Evolutionary conservation across 2,797 vertebrate species (phyloP).

Genomic region (Acanthornis magna): DNA sequence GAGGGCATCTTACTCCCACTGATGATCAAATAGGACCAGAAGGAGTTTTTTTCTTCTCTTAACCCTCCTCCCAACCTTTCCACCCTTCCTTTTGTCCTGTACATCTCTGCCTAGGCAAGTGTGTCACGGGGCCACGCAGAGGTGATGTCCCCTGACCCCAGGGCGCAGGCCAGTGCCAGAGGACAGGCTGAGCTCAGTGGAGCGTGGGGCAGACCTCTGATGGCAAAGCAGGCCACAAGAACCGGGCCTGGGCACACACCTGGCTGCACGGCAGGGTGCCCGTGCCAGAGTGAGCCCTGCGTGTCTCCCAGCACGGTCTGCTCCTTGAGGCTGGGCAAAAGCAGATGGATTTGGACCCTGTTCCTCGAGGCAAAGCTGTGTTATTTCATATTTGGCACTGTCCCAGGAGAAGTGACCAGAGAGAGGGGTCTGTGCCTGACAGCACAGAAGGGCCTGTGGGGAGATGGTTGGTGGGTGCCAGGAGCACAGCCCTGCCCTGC

Average conservation of each 20-base stretch:
- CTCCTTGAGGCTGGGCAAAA: not conserved
- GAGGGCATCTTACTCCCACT: not conserved
- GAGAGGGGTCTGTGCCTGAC: not conserved
- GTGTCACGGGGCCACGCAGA: rapidly evolving
- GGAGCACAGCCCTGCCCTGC: not conserved
- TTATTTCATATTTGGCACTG: not conserved
- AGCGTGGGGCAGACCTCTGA: not conserved
- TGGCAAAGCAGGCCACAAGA: rapidly evolving
- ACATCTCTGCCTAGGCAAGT: not conserved
- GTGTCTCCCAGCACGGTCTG: rapidly evolving
- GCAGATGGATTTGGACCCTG: not conserved
- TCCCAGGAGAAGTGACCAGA: not conserved
- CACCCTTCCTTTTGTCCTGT: not conserved
- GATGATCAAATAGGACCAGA: not conserved
- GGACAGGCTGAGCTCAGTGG: not conserved
- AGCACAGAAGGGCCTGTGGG: not conserved
- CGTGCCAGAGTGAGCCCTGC: rapidly evolving
- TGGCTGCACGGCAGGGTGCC: rapidly evolving
- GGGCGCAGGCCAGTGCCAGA: not conserved
- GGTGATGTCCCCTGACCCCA: not conserved
- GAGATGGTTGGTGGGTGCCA: not conserved
- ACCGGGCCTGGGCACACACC: not conserved
- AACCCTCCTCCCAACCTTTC: not conserved
- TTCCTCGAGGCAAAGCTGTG: not conserved
- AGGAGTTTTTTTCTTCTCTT: not conserved